phyloP scores from a whole-genome alignment of 2,797 vertebrate species.

The Enteromius afrohamiltoni region DNA sequence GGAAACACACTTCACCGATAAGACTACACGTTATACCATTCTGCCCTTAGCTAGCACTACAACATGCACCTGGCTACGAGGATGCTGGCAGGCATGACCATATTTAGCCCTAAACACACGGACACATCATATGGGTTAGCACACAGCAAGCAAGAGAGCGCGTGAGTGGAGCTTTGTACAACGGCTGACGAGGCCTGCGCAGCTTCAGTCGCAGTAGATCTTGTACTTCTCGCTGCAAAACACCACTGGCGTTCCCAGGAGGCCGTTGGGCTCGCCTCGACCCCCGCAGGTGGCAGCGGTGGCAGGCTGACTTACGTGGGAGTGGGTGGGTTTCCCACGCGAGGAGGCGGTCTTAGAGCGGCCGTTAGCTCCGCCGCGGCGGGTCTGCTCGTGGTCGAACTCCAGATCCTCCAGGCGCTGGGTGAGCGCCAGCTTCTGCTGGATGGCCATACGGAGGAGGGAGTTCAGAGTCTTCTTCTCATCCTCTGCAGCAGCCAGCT shows the following conservation, averaged over 20 bases:
- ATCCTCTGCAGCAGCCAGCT: constrained; percentile 94
- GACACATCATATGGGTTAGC: constrained; percentile 75
- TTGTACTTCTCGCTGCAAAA: constrained; percentile 98
- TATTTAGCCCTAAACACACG: constrained; percentile 64
- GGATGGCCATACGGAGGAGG: constrained; percentile 97
- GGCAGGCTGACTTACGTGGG: constrained; percentile 90
- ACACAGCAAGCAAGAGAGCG: constrained; percentile 79
- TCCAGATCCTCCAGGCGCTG: constrained; percentile 97
- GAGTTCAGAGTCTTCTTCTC: constrained; percentile 99
- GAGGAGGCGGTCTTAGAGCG: constrained; percentile 81
- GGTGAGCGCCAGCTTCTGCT: constrained; percentile 98
- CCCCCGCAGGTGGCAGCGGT: constrained; percentile 68
- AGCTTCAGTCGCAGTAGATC: constrained; percentile 94
- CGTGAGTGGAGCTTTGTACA: constrained; percentile 77
- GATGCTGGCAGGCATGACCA: constrained; percentile 63
- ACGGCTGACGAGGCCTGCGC: constrained; percentile 28
- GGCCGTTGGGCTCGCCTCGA: constrained; percentile 77
- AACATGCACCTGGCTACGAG: constrained; percentile 47
- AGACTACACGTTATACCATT: constrained; percentile 7
- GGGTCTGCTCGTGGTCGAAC: constrained; percentile 92
- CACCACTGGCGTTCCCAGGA: constrained; percentile 77
- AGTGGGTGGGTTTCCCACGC: constrained; percentile 72
- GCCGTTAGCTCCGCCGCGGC: constrained; percentile 77
- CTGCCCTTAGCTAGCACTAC: constrained; percentile 25
- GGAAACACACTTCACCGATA: constrained; percentile 8